phyloP scores from a whole-genome alignment of 2,113 vertebrate genomes.

The Odontophorus gujanensis region DNA sequence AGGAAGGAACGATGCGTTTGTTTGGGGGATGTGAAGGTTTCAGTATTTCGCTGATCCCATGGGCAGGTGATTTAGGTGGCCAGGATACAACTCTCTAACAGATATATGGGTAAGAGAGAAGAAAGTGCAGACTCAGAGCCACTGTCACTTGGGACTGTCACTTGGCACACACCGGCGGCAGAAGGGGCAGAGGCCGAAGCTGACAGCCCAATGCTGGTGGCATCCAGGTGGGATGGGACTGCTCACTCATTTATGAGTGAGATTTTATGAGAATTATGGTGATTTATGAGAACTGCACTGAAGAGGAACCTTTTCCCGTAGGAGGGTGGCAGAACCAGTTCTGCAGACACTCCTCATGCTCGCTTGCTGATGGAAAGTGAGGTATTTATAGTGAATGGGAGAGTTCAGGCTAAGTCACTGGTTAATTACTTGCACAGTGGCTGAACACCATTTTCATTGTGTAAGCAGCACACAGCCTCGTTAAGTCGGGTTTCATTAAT shows the following conservation, averaged over 20 bases:
- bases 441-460: neutral
- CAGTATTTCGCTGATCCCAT: accelerated
- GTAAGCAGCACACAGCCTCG: neutral
- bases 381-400: neutral
- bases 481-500: neutral
- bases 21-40: accelerated
- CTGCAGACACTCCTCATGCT: neutral
- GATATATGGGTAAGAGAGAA: neutral
- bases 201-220: neutral
- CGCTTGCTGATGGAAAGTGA: neutral
- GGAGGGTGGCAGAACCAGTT: neutral
- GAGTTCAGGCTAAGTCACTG: neutral
- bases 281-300: accelerated
- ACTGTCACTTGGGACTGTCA: neutral
- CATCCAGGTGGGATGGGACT: neutral
- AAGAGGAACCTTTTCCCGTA: neutral
- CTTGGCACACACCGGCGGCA: neutral
- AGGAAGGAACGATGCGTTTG: accelerated
- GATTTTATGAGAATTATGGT: too few species aligned
- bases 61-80: neutral
- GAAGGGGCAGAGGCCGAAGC: neutral
- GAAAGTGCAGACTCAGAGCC: neutral
- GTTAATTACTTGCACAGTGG: neutral
- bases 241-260: neutral
- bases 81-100: neutral